phyloP scores from a whole-genome alignment of 2,113 vertebrate genomes.

The Meriones unguiculatus region DNA sequence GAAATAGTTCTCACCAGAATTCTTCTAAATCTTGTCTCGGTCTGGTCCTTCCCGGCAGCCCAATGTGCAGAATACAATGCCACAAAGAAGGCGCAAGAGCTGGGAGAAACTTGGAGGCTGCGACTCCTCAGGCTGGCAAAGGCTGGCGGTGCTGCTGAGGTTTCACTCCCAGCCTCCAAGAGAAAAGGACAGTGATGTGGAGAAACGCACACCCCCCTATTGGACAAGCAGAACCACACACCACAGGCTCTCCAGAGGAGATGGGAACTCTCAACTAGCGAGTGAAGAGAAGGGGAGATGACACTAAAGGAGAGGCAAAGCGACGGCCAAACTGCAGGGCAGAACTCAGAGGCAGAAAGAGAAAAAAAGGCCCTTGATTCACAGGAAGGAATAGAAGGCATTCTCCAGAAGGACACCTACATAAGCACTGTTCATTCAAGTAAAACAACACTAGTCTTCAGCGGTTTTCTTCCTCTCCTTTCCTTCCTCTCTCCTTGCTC shows the following conservation, averaged over 20 bases:
- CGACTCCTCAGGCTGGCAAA: conserved; percentile 76
- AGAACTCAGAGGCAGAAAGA: neutral
- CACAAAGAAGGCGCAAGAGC: conserved; percentile 75
- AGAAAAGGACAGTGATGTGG: neutral
- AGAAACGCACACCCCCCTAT: conserved; percentile 69
- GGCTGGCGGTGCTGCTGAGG: conserved; percentile 68
- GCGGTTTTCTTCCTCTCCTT: neutral
- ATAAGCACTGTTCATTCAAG: neutral
- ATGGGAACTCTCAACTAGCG: conserved; percentile 60
- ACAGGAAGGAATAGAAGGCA: neutral
- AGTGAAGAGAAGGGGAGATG: conserved; percentile 48
- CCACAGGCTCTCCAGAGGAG: conserved; percentile 66
- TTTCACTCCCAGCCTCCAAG: conserved; percentile 63
- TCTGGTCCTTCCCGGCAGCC: conserved; percentile 78
- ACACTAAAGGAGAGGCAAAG: neutral
- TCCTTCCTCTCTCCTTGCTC: neutral
- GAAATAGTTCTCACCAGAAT: conserved; percentile 82
- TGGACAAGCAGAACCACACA: conserved; percentile 65
- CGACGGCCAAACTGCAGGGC: conserved; percentile 36
- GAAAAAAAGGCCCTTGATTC: conserved; percentile 16
- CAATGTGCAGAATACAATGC: conserved; percentile 64
- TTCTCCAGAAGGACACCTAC: neutral
- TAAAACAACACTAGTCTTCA: neutral
- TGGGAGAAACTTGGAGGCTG: conserved; percentile 72
- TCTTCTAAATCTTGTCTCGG: conserved; percentile 79